Percentiles rank a stretch among this genome's conserved stretches.
phyloP scores from a whole-genome alignment of 2,888 invertebrate species.

The Perithous albicinctus region DNA sequence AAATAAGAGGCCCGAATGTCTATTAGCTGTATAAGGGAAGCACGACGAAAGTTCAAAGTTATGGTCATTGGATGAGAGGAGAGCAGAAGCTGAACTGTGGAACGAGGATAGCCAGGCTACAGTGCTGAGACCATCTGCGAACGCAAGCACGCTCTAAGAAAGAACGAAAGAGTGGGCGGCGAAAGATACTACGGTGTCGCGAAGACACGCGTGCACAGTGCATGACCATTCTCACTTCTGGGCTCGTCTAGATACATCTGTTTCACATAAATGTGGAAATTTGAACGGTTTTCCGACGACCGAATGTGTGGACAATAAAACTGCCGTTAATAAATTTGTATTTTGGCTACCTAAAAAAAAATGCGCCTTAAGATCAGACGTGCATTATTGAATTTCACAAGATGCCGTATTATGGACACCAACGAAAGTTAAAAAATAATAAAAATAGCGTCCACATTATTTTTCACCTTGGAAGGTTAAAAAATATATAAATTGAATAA shows the following conservation, averaged over 20 bases:
- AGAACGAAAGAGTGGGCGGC: constrained; percentile 62
- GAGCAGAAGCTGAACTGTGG: constrained; percentile 59
- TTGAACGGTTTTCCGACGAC: constrained; percentile 34
- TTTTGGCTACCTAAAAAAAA: not conserved
- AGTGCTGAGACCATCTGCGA: constrained; percentile 72
- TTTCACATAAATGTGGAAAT: constrained; percentile 75
- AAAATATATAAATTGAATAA: too few relatives aligned
- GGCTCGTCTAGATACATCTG: constrained; percentile 72
- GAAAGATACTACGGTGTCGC: constrained; percentile 70
- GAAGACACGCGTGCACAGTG: constrained; percentile 26
- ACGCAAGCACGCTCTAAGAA: constrained; percentile 68
- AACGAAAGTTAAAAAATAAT: too few relatives aligned
- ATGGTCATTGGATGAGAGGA: constrained; percentile 70
- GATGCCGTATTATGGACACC: too few relatives aligned
- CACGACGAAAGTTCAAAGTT: constrained; percentile 70
- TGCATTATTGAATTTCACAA: not conserved
- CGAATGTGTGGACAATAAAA: constrained; percentile 56
- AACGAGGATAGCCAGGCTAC: constrained; percentile 41
- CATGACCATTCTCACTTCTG: constrained; percentile 57
- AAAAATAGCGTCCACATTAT: too few relatives aligned
- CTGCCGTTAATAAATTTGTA: constrained; percentile 9
- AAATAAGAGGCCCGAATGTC: constrained; percentile 74
- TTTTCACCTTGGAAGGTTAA: too few relatives aligned
- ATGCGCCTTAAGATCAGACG: not conserved
- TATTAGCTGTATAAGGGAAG: constrained; percentile 69